A percentile compares a stretch with the other conserved stretches of the same genome.
Evolutionary conservation across 2,888 invertebrate species (phyloP).

Genomic region (Gibbula magus): DNA sequence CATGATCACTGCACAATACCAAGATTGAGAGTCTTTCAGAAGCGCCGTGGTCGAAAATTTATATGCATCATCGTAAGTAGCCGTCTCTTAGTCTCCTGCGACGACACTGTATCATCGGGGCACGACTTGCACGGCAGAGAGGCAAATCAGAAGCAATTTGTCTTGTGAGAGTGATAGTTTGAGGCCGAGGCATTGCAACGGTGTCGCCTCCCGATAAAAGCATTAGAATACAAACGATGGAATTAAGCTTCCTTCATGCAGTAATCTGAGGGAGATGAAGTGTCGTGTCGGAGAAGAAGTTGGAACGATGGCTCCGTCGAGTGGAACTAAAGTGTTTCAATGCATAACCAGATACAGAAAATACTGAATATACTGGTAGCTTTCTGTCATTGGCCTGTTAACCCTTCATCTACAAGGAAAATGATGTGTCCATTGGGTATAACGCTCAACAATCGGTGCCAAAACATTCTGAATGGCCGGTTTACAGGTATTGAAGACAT

Average conservation of each 20-base stretch:
- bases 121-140: not conserved
- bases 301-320: too few relatives aligned
- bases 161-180: not conserved
- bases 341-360: too few relatives aligned
- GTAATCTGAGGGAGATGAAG: not conserved
- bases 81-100: not conserved
- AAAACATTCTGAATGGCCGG: too few relatives aligned
- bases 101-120: not conserved
- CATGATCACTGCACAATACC: constrained; percentile 6
- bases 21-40: constrained; percentile 12
- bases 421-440: too few relatives aligned
- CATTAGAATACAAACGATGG: not conserved
- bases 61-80: constrained; percentile 14
- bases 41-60: not conserved
- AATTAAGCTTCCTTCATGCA: not conserved
- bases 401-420: too few relatives aligned
- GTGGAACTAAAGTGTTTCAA: too few relatives aligned
- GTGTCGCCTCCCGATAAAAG: not conserved
- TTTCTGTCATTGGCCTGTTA: too few relatives aligned
- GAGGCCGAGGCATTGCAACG: not conserved
- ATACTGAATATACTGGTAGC: too few relatives aligned
- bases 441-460: too few relatives aligned
- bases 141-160: constrained; percentile 7
- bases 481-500: too few relatives aligned
- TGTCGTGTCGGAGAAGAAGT: not conserved